Conservation (phyloP, 2,888 invertebrate genomes). For the Drosophila kuntzei region DNA sequence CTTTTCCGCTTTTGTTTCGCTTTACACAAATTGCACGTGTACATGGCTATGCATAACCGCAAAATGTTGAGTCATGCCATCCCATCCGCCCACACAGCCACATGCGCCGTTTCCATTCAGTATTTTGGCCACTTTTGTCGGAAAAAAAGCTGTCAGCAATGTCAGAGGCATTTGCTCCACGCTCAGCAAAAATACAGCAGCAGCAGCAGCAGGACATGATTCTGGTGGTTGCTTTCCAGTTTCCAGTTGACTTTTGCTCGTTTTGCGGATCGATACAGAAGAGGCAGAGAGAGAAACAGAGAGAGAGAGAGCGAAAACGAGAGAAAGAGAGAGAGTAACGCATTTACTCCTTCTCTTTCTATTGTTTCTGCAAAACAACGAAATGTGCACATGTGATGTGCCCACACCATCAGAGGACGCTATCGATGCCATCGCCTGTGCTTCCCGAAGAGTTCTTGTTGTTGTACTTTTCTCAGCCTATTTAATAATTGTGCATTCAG, state of each 20-base stretch:
- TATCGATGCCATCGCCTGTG: slow-evolving; percentile 25
- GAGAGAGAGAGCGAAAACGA: slow-evolving; percentile 9
- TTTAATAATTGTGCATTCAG: slow-evolving; percentile 77
- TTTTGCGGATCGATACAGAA: slow-evolving; percentile 69
- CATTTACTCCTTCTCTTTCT: slow-evolving; percentile 23
- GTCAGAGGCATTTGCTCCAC: slow-evolving; percentile 54
- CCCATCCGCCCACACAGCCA: slow-evolving; percentile 8
- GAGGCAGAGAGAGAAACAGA: slow-evolving; percentile 8
- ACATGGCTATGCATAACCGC: slow-evolving; percentile 74
- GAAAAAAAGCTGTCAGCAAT: slow-evolving; percentile 52
- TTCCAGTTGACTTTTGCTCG: slow-evolving; percentile 77
- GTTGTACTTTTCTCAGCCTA: slow-evolving; percentile 66
- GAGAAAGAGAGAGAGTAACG: slow-evolving; percentile 6
- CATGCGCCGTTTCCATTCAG: slow-evolving; percentile 47
- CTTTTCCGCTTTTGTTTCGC: slow-evolving; percentile 41
- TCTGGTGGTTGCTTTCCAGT: slow-evolving; percentile 76
- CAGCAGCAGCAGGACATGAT: slow-evolving; percentile 38
- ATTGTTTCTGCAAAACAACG: slow-evolving; percentile 59
- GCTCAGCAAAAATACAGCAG: slow-evolving; percentile 23
- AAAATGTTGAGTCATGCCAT: slow-evolving; percentile 75
- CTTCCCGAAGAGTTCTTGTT: slow-evolving; percentile 12
- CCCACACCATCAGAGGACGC: slow-evolving; percentile 52
- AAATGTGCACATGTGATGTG: slow-evolving; percentile 79
- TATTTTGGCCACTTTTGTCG: slow-evolving; percentile 39
- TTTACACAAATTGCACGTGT: slow-evolving; percentile 59